Conservation (phyloP, 1,140 invertebrate species). For the Teleogryllus occipitalis region DNA sequence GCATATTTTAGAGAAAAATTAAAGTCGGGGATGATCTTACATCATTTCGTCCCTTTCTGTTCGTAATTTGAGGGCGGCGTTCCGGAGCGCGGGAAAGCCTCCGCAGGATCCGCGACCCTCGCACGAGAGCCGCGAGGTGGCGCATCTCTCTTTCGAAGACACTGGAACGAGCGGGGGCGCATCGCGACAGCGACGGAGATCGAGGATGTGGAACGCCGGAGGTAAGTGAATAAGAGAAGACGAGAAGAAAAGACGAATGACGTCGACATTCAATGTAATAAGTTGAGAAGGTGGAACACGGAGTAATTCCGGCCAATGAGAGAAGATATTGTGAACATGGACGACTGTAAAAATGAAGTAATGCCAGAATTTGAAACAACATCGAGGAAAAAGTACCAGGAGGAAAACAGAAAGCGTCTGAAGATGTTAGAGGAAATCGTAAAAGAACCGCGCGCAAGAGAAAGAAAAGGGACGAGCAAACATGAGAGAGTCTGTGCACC, state of each 20-base stretch:
- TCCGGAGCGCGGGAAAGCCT: not conserved
- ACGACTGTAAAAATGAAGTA: too few relatives aligned
- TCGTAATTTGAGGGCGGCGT: not conserved
- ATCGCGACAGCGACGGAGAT: conserved; percentile 1
- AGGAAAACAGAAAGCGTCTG: too few relatives aligned
- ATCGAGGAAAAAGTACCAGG: too few relatives aligned
- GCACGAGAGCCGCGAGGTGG: not conserved
- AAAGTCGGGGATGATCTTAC: not conserved
- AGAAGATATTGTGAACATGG: too few relatives aligned
- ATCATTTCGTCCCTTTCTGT: not conserved
- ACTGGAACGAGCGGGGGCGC: not conserved
- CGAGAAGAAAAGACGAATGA: not conserved
- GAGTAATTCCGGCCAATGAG: too few relatives aligned
- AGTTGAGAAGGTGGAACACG: too few relatives aligned
- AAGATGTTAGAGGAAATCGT: too few relatives aligned
- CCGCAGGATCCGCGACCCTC: not conserved
- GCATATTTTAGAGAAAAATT: not conserved
- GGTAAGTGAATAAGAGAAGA: not conserved
- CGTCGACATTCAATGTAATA: too few relatives aligned
- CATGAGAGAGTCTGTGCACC: too few relatives aligned
- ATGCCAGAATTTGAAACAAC: too few relatives aligned
- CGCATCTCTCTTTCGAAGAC: not conserved
- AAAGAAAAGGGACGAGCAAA: too few relatives aligned
- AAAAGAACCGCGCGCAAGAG: too few relatives aligned
- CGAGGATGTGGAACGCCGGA: not conserved